A percentile compares a stretch with the other conserved stretches of the same genome.
Evolutionary conservation across 1,140 invertebrate species (phyloP).

Genomic region (Pantala flavescens): DNA sequence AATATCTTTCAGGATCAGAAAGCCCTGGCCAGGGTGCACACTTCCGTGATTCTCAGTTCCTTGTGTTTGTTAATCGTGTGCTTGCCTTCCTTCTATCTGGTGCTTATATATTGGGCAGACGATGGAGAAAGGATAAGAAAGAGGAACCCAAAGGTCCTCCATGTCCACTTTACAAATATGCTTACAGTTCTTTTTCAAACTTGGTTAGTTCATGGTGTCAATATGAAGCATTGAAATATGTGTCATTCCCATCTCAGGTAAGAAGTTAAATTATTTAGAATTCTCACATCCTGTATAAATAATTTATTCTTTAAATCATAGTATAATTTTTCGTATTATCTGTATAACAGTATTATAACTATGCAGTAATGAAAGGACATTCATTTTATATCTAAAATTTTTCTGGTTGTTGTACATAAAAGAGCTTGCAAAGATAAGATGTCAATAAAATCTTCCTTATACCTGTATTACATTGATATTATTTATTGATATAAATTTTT

Average conservation of each 20-base stretch:
- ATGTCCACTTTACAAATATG: constrained; percentile 86
- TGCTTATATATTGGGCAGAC: constrained; percentile 38
- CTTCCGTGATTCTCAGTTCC: constrained; percentile 88
- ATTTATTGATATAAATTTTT: too few relatives aligned
- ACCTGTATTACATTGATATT: too few relatives aligned
- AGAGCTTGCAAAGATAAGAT: too few relatives aligned
- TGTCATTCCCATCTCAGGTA: constrained; percentile 95
- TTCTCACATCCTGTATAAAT: too few relatives aligned
- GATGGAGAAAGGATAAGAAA: constrained; percentile 24
- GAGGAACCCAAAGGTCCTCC: neutral
- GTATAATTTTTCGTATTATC: too few relatives aligned
- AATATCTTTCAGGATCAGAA: constrained; percentile 45
- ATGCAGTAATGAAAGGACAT: too few relatives aligned
- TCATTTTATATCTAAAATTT: too few relatives aligned
- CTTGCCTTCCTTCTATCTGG: constrained; percentile 69
- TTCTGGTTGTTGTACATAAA: too few relatives aligned
- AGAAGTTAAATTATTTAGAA: too few relatives aligned
- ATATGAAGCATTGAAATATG: constrained; percentile 97
- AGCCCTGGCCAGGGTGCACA: constrained; percentile 45
- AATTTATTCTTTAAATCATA: too few relatives aligned
- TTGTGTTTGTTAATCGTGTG: constrained; percentile 89
- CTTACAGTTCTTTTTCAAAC: constrained; percentile 93
- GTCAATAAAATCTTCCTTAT: too few relatives aligned
- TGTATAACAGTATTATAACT: too few relatives aligned
- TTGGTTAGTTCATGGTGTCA: constrained; percentile 99